Evolutionary conservation across 2,113 vertebrate species (phyloP).

Genomic region (Panthera uncia): DNA sequence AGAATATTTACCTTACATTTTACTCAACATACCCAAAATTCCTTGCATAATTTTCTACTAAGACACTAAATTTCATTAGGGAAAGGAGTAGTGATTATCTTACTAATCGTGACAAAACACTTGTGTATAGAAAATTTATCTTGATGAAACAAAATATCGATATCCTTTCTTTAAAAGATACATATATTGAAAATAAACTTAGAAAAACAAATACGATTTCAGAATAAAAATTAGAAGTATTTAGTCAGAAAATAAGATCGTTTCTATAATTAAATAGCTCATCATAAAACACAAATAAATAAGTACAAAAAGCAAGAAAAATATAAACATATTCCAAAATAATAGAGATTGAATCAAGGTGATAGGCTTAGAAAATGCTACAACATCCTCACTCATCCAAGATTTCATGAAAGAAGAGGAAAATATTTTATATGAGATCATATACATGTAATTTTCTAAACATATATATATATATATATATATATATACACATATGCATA

Average conservation of each 20-base stretch:
- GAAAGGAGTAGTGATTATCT: neutral
- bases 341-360: neutral
- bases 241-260: neutral
- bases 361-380: neutral
- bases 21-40: neutral
- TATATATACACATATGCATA: neutral
- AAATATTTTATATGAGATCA: neutral
- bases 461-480: neutral
- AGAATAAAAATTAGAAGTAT: neutral
- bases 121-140: neutral
- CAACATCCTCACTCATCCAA: neutral
- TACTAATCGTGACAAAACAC: neutral
- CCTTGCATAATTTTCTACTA: neutral
- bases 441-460: neutral
- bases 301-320: neutral
- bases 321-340: neutral
- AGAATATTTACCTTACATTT: neutral
- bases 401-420: neutral
- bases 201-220: neutral
- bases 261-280: neutral
- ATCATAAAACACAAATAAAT: neutral
- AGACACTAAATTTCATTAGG: neutral
- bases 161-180: neutral
- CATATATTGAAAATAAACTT: neutral
- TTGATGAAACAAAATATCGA: neutral